These are phyloP conservation scores for Sisor rabdophorus DNA, from an alignment of 2,113 vertebrate species.

Conservation along the genomic window DNA sequence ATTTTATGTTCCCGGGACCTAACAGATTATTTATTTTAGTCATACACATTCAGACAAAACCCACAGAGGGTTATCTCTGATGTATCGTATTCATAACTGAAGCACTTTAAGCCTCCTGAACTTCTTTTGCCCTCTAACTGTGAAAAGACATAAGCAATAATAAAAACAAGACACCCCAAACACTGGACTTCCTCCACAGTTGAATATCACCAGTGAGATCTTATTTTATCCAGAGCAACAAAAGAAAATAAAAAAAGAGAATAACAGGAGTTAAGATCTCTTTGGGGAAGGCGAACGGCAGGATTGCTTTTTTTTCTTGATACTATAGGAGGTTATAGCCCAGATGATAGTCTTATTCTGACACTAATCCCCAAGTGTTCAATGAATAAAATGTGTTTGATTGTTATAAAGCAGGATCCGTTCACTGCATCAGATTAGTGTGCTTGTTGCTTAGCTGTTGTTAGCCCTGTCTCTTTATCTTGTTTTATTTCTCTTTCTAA, in stretches of 20 bases:
- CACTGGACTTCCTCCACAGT: conserved; percentile 15
- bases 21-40: conserved; percentile 3
- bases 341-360: conserved; percentile 15
- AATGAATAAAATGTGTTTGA: conserved; percentile 48
- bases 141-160: conserved; percentile 24
- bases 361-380: conserved; percentile 47
- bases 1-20: not conserved
- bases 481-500: not conserved
- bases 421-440: conserved; percentile 22
- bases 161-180: not conserved
- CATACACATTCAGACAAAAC: not conserved
- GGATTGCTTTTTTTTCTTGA: conserved; percentile 7
- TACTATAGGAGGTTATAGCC: conserved; percentile 13
- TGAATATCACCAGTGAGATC: conserved; percentile 13
- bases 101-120: conserved; percentile 23
- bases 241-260: not conserved
- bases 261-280: not conserved
- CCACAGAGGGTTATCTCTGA: conserved; percentile 3
- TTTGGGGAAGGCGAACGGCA: not conserved
- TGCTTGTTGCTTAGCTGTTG: not conserved
- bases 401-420: conserved; percentile 38
- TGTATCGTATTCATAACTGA: not conserved
- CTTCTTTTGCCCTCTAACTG: conserved; percentile 16
- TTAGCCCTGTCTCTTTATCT: conserved; percentile 17
- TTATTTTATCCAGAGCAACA: conserved; percentile 10